Percentiles rank a stretch among this genome's conserved stretches.
Evolutionary conservation across 2,113 vertebrate genomes (phyloP).

Genomic region (Protobothrops mucrosquamatus): DNA sequence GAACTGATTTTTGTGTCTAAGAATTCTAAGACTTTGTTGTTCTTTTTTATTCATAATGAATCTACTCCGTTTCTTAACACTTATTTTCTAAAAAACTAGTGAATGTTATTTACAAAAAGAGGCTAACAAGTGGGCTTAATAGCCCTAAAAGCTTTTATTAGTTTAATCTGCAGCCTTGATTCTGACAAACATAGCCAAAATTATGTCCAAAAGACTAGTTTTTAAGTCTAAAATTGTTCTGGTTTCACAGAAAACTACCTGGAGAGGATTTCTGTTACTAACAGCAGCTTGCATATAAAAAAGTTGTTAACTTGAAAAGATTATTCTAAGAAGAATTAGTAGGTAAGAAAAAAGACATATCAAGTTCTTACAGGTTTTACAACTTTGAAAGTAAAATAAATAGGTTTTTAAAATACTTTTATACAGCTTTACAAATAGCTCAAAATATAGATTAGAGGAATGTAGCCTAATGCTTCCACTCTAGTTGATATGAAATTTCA

Average conservation of each 20-base stretch:
- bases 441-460: background rate
- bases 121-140: background rate
- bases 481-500: background rate
- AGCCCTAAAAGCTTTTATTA: background rate
- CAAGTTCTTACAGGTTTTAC: background rate
- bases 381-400: background rate
- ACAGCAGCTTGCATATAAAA: background rate
- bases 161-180: background rate
- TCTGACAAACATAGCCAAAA: background rate
- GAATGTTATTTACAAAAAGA: background rate
- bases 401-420: background rate
- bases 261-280: background rate
- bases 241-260: background rate
- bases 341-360: background rate
- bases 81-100: background rate
- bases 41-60: background rate
- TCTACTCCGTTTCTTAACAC: background rate
- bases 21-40: background rate
- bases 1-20: background rate
- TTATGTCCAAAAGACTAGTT: no score
- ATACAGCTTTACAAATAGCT: background rate
- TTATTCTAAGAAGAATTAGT: background rate
- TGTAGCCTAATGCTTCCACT: background rate
- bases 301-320: no score
- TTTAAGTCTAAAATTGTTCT: background rate